Base-by-base conservation (phyloP, 1,140 invertebrate species). In the Apolygus lucorum region DNA sequence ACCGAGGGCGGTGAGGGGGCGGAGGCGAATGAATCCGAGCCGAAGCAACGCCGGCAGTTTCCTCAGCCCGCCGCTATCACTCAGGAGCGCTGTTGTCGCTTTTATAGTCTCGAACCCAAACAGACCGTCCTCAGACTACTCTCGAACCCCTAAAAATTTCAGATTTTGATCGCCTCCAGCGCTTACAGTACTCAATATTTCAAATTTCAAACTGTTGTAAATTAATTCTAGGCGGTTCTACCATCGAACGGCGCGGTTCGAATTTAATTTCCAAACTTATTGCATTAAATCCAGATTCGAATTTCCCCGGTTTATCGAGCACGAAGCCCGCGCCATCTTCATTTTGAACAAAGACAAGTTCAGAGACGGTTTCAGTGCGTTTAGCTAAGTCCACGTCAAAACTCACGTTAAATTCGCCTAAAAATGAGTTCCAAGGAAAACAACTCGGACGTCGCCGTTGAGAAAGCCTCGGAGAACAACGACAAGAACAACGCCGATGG, bases 381-480 rank as follows among this genome's bases (percentile, higher is more conserved):
- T n/a, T 73, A 72, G 73, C 73, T 68, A 28, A 29, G 81, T 81
- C 79, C 34, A 67, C 49, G 24, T 67, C 49, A 52, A 54, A 63
- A 52, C 27, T 67, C 28, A 24, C 17, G 28, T 65, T 68, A 69
- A 63, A 42, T 13, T 64, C 28, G 54, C n/a, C 25, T 77, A 83
- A 86, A 78, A 82, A 91, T 91, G 89, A 91, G 89, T 86, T 85
- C 88, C 81, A 90, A 89, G 82, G 88, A 89, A 82, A 90, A 89
- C 82, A 89, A 89, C 81, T 82, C 83, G 77, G 88, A 91, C 82
- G 88, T 90, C 78, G 88, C 87, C 73, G 87, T 90, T 69, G 89
- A 90, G 80, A 91, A 91, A 84, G 81, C 84, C 74, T 86, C 84
- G 77, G 87, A 88, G 78, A 76, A 77, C 74, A 89, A 87, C 80